A percentile compares a stretch with the other conserved stretches of the same genome.
These are phyloP conservation scores for Calonectris borealis DNA, from an alignment of 2,113 vertebrate genomes.

Conservation along the genomic window DNA sequence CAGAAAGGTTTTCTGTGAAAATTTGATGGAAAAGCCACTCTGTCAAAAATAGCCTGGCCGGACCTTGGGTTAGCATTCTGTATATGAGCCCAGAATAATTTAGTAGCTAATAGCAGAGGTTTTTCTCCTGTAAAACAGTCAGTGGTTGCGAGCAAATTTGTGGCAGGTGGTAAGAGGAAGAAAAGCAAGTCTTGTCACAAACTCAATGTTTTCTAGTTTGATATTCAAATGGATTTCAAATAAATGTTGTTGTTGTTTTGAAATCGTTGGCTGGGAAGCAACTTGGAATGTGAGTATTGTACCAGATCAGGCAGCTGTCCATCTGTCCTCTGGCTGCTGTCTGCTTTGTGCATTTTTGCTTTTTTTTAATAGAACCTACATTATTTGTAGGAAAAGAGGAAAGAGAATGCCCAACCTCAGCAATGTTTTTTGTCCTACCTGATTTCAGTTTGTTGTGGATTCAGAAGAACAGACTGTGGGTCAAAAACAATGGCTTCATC, in stretches of 20 bases:
- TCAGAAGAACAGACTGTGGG: not conserved
- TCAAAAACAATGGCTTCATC: not conserved
- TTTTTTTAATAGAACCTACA: not conserved
- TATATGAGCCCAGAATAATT: not conserved
- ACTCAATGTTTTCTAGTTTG: not conserved
- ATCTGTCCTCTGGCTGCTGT: not conserved
- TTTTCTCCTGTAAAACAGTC: not conserved
- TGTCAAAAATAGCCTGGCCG: not conserved
- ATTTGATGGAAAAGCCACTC: not conserved
- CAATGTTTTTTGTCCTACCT: not conserved
- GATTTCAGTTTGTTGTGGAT: not conserved
- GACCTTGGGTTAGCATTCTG: not conserved
- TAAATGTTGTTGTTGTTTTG: constrained; percentile 2
- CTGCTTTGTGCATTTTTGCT: not conserved
- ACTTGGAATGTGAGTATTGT: not conserved
- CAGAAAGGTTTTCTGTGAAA: not conserved
- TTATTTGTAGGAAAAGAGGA: not conserved
- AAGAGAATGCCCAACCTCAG: not conserved
- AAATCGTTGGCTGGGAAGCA: not conserved
- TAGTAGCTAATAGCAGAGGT: not conserved
- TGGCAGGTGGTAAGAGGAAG: not conserved
- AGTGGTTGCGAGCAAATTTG: not conserved
- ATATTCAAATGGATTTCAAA: not conserved
- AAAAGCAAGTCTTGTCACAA: not conserved
- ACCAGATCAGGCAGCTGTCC: not conserved